Evolutionary conservation across 2,113 vertebrate species (phyloP).

Genomic region (Cygnus atratus): DNA sequence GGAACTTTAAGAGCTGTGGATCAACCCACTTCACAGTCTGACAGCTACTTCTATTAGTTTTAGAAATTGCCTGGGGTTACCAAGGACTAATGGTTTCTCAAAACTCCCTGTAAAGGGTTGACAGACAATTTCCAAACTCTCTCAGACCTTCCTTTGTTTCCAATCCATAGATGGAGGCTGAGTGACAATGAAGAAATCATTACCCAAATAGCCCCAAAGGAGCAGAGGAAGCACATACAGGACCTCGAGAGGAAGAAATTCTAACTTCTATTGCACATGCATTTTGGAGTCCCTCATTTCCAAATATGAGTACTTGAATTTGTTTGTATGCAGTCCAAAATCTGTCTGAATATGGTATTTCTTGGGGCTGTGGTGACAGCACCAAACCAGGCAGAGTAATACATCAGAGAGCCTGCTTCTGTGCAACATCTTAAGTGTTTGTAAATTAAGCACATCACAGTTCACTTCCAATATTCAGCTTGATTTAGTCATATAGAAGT

Average conservation of each 20-base stretch:
- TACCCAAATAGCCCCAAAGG: neutral
- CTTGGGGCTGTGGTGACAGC: neutral
- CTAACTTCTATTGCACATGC: neutral
- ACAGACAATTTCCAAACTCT: neutral
- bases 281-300: neutral
- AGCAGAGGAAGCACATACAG: neutral
- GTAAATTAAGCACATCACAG: neutral
- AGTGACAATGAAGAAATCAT: neutral
- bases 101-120: neutral
- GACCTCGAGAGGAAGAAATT: neutral
- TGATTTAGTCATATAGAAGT: neutral
- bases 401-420: neutral
- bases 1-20: neutral
- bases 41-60: neutral
- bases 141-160: neutral
- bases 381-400: neutral
- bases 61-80: neutral
- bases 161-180: neutral
- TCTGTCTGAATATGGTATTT: neutral
- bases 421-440: neutral
- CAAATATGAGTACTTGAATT: neutral
- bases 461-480: neutral
- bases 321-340: neutral
- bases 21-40: neutral
- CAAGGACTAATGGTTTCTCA: neutral